These are phyloP conservation scores for Aelia acuminata DNA, from an alignment of 2,888 invertebrate species.

Conservation along the genomic window DNA sequence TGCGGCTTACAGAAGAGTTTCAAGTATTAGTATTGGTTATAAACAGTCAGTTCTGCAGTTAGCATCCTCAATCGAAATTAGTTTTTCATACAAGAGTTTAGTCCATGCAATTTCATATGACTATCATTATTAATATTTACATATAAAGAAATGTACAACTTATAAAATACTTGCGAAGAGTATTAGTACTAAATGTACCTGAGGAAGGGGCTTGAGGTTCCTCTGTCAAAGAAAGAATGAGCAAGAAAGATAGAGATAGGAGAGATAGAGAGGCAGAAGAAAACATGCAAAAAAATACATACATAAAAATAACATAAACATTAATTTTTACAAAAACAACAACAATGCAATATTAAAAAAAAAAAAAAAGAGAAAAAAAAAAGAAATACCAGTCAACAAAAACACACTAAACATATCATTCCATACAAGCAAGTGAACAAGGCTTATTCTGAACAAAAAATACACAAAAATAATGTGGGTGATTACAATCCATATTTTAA, in stretches of 20 bases:
- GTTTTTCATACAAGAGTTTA: background rate
- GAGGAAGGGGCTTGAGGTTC: constrained; percentile 47
- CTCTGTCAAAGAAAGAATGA: constrained; percentile 58
- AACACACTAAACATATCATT: constrained; percentile 2
- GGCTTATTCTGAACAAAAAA: constrained; percentile 3
- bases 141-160: background rate
- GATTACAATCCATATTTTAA: background rate
- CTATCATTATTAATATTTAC: constrained; percentile 6
- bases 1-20: background rate
- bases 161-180: background rate
- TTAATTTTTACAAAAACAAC: background rate
- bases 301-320: constrained; percentile 38
- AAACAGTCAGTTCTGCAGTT: constrained; percentile 5
- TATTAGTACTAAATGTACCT: constrained; percentile 54
- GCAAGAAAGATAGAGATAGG: constrained; percentile 44
- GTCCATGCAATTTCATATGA: background rate
- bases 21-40: background rate
- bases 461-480: background rate
- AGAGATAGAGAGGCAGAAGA: constrained; percentile 56
- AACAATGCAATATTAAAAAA: too few species aligned
- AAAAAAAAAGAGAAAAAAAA: background rate
- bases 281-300: constrained; percentile 56
- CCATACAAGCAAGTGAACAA: constrained; percentile 16
- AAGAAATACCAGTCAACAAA: background rate
- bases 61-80: constrained; percentile 19